Evolutionary conservation across 2,113 vertebrate species (phyloP).

Genomic region (Sisor rabdophorus): DNA sequence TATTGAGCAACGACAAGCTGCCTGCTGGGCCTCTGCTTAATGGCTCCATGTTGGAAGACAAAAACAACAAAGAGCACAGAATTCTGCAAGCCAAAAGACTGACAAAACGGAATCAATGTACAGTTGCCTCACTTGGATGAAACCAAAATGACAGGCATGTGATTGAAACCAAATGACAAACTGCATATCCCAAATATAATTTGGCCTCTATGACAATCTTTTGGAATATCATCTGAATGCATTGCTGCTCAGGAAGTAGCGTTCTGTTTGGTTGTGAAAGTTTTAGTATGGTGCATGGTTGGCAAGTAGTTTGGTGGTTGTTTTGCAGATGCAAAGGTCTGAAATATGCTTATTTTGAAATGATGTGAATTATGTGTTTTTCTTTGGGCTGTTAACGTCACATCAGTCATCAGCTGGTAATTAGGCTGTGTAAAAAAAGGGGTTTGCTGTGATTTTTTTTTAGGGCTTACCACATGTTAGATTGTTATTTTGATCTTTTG

Average conservation of each 20-base stretch:
- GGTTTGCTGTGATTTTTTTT: neutral
- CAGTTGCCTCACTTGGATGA: slow-evolving; percentile 34
- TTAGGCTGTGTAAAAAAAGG: neutral
- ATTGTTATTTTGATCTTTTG: neutral
- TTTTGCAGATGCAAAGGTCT: slow-evolving; percentile 8
- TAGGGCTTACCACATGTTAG: neutral
- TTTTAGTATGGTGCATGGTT: neutral
- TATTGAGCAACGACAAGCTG: slow-evolving; percentile 54
- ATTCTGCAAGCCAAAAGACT: slow-evolving; percentile 22
- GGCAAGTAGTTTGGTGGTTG: neutral
- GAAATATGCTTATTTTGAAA: slow-evolving; percentile 18
- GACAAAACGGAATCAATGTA: slow-evolving; percentile 49
- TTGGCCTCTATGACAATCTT: neutral
- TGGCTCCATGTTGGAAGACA: slow-evolving; percentile 48
- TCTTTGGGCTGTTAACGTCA: neutral
- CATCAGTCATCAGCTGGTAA: slow-evolving; percentile 28
- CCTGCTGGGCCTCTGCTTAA: slow-evolving; percentile 60
- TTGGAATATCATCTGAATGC: neutral
- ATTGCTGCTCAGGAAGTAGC: neutral
- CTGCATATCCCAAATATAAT: neutral
- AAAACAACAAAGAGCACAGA: slow-evolving; percentile 40
- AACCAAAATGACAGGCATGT: slow-evolving; percentile 21
- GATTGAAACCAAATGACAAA: neutral
- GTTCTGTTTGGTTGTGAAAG: neutral
- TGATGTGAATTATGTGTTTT: slow-evolving; percentile 2